These are phyloP conservation scores for Hanleya hanleyi DNA, from an alignment of 2,888 invertebrate genomes.

Conservation along the genomic window DNA sequence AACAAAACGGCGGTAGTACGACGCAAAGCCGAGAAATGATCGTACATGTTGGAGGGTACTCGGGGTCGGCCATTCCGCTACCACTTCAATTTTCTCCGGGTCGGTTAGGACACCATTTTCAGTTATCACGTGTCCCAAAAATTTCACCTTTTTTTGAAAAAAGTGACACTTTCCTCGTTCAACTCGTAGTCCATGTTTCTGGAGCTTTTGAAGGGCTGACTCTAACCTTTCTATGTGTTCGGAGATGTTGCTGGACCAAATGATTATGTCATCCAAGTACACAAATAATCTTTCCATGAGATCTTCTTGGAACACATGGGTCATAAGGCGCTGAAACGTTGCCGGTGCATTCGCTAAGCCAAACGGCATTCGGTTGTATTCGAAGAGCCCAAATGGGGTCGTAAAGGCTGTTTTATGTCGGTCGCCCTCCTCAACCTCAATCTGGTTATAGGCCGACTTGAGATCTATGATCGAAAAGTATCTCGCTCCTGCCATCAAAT, in stretches of 20 bases:
- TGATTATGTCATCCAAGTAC: slow-evolving; percentile 24
- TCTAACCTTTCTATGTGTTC: slow-evolving; percentile 27
- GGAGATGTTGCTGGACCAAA: slow-evolving; percentile 22
- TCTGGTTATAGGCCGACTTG: slow-evolving; percentile 5
- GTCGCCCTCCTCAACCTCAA: slow-evolving; percentile 28
- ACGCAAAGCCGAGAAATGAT: slow-evolving; percentile 29
- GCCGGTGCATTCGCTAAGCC: slow-evolving; percentile 14
- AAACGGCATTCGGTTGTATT: too few relatives aligned
- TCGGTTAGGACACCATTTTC: slow-evolving; percentile 17
- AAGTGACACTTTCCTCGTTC: slow-evolving; percentile 32
- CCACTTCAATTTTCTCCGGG: slow-evolving; percentile 15
- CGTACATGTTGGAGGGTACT: slow-evolving; percentile 18
- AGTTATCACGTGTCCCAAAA: slow-evolving; percentile 35
- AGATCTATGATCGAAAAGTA: slow-evolving; percentile 32
- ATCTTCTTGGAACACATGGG: slow-evolving; percentile 21
- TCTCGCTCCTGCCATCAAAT: slow-evolving; percentile 23
- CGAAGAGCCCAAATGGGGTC: slow-evolving; percentile 26
- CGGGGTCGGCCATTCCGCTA: slow-evolving; percentile 27
- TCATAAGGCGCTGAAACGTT: slow-evolving; percentile 30
- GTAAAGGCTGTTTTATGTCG: slow-evolving; percentile 36
- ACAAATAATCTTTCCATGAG: slow-evolving; percentile 20
- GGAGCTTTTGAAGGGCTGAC: slow-evolving; percentile 18
- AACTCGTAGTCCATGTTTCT: slow-evolving; percentile 29
- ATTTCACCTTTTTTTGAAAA: slow-evolving; percentile 28
- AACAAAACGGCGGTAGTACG: slow-evolving; percentile 34